Evolutionary conservation across 2,113 vertebrate genomes (phyloP).

Genomic region (Cheilinus undulatus): DNA sequence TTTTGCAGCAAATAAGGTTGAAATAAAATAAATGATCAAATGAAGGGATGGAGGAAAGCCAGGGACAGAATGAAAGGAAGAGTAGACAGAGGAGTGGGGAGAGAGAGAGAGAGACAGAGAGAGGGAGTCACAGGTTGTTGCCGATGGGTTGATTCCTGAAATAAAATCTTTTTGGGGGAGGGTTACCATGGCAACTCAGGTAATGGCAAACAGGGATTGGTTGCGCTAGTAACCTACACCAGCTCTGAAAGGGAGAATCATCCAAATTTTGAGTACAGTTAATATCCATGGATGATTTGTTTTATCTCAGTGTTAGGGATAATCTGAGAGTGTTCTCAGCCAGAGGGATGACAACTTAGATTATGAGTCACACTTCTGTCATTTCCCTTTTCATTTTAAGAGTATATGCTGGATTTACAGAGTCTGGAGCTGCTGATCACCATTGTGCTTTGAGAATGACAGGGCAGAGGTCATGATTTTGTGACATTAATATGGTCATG

Average conservation of each 20-base stretch:
- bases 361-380: constrained; percentile 1
- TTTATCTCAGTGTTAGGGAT: neutral
- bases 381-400: neutral
- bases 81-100: constrained; percentile 1
- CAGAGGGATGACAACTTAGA: neutral
- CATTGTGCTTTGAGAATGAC: constrained; percentile 19
- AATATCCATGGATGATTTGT: neutral
- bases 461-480: constrained; percentile 15
- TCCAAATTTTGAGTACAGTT: constrained; percentile 31
- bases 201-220: constrained; percentile 65
- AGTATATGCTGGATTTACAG: neutral
- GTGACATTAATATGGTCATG: constrained; percentile 1
- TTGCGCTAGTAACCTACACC: constrained; percentile 50
- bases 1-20: too few species aligned
- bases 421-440: constrained; percentile 16
- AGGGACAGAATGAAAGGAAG: constrained; percentile 13
- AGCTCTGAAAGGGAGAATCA: constrained; percentile 24
- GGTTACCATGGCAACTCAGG: constrained; percentile 76
- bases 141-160: constrained; percentile 70
- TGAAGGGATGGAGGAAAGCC: neutral
- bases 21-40: too few species aligned
- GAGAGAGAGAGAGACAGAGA: constrained; percentile 20
- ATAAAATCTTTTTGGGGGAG: constrained; percentile 69
- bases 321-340: neutral
- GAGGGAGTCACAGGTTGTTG: constrained; percentile 69